phyloP scores from a whole-genome alignment of 2,888 invertebrate species.

The Liopterus haemorrhoidalis region DNA sequence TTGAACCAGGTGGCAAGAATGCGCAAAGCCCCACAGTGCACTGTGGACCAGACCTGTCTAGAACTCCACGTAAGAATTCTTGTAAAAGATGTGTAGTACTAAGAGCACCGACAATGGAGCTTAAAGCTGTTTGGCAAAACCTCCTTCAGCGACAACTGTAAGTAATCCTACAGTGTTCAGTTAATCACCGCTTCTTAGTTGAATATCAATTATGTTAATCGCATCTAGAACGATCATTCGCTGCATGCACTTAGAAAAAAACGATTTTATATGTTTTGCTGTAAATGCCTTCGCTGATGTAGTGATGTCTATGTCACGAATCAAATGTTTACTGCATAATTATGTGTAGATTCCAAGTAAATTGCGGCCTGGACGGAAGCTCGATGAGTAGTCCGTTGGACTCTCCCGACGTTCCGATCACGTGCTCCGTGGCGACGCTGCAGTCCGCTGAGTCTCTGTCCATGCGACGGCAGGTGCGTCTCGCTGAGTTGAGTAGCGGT shows the following conservation, averaged over 20 bases:
- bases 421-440: conserved; percentile 60
- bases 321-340: conserved; percentile 3
- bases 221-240: too few relatives aligned
- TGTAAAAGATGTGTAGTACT: conserved; percentile 66
- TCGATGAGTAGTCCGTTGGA: conserved; percentile 78
- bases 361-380: conserved; percentile 71
- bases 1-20: conserved; percentile 58
- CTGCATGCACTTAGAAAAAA: too few relatives aligned
- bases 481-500: conserved; percentile 35
- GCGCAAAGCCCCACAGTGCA: conserved; percentile 69
- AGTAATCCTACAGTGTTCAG: conserved; percentile 47
- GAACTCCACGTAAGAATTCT: conserved; percentile 58
- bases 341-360: conserved; percentile 67
- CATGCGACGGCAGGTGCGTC: conserved; percentile 48
- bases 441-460: conserved; percentile 59
- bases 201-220: too few relatives aligned
- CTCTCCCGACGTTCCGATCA: conserved; percentile 67
- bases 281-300: too few relatives aligned
- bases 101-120: conserved; percentile 73
- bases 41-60: conserved; percentile 60
- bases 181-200: too few relatives aligned
- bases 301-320: neutral
- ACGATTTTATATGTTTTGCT: neutral
- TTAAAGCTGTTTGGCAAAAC: conserved; percentile 89
- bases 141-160: conserved; percentile 81